Base-by-base conservation (phyloP, 2,888 invertebrate genomes). In the Chymomyza caudatula region DNA sequence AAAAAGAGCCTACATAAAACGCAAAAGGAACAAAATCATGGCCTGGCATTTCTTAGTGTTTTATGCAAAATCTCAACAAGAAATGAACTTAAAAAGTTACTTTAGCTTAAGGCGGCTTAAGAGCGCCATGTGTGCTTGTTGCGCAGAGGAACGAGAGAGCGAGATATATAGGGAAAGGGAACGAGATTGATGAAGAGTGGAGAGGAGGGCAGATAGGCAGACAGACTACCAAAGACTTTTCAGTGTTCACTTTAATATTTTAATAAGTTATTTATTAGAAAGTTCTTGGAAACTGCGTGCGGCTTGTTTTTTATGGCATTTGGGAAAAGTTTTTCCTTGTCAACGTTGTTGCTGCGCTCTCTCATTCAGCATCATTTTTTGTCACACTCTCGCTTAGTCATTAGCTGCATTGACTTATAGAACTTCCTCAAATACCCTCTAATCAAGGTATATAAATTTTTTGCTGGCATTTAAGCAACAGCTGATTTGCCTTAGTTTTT, bases 261-360 rank as follows among this genome's bases (percentile, higher is more conserved):
- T 73, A 73, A 73, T 73, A 73, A 73, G 73, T 69, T 73, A 73
- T 73, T 73, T 73, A 73, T 73, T 73, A 73, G 69, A 69, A 73
- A 73, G 73, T 53, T 53, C n/a, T 22, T n/a, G 4, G 19, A 20
- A 19, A 20, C 51, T 20, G 20, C 13, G 23, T 53, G 22, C 25
- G 23, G 15, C 22, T 20, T 72, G 69, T 71, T 71, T 17, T 25
- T 20, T 51, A 11, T 51, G 22, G 61, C 47, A 59, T 65, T 70
- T 66, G 66, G 57, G 17, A 25, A 61, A 70, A 67, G 29, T 62
- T 70, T 71, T 60, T 51, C 25, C 25, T 58, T 70, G 62, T 59
- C 66, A 66, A 65, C 69, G 19, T 66, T 66, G 66, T 70, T 66
- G 70, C 70, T 66, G 66, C 70, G 66, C 70, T 66, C 60, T 42